Base-by-base conservation (phyloP, 1,140 invertebrate species). In the Eciton burchellii region DNA sequence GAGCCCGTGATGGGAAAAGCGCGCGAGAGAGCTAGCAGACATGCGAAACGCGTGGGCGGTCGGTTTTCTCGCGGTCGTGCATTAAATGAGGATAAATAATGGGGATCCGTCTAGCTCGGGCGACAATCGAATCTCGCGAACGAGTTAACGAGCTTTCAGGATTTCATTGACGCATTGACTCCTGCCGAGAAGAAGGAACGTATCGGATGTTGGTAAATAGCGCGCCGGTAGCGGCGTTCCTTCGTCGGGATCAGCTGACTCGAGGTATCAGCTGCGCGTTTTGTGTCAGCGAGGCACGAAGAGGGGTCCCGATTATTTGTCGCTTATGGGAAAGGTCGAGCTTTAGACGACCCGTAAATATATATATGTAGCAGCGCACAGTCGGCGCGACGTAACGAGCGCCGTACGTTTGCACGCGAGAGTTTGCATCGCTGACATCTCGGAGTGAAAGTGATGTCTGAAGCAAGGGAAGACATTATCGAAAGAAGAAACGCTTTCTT, bases 201-300 rank as follows among this genome's bases (percentile, higher is more conserved):
- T 6, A 3, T n/a, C 43, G 19, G 49, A 52, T 76, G 16, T 4
- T 12, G 43, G 14, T 12, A 47, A 49, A 4, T 65, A 24, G 57
- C 59, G 21, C 35, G 19, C 29, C 52, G 47, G 49, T 29, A 65
- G 73, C 60, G 65, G 19, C 6, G 73, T 14, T 54, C 29, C 45
- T 76, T 76, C 65, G 60, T 76, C 59, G 52, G 60, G 26, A 41
- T 86, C 85, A 86, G 65, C 82, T 86, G 85, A 86, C 74, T 76
- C 11, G 45, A 5, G 56, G 70, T 70, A 86, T 84, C 84, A 86
- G 85, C 86, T 88, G 85, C 86, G 35, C 63, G 74, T 84, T 74
- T 84, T 81, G 57, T 86, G 41, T 1, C 16, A 11, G 21, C 21
- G 45, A 54, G 3, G 41, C 14, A 19, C 52, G 57, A 77, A 84